Evolutionary conservation across 2,888 invertebrate genomes (phyloP), one percentile per base, ranked within the genome.

Genomic region (Erebia epiphron): DNA sequence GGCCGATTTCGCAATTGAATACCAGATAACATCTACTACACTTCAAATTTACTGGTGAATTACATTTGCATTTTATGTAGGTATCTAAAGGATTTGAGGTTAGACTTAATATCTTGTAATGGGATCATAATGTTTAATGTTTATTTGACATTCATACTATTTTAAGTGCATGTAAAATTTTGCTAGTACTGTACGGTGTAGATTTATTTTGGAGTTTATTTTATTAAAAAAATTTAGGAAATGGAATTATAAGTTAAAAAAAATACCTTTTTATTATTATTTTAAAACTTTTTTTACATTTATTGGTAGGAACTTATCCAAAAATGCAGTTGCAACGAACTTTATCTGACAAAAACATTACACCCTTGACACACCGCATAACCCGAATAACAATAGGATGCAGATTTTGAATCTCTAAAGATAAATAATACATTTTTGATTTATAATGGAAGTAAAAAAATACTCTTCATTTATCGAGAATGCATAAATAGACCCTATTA

Each of bases 381-480:
- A 88, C 85, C 87, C 86, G 86, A 90, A 88, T 90, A 88, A 93
- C 93, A 93, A 93, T 92, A 84, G 92, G 92, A 93, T 93, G 92
- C 92, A 93, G 92, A 93, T 93, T 92, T 86, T 79, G 89, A 88
- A 90, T 90, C 89, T 91, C 86, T 88, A 91, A 91, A 93, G 92
- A 93, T 93, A 93, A 93, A 93, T 93, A 93, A 93, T 93, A 91
- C 91, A 91, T 91, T 93, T 35, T 91, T 93, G 93, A 93, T 93
- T 93, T 92, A 93, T 93, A 93, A 92, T 91, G 82, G 88, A 87
- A 83, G 88, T 88, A 90, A 92, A 93, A 92, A 92, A 91, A 88
- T 87, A 90, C 92, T 92, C 92, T 92, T 91, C 92, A 91, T 92
- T 90, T 91, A 93, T 92, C 78, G 93, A 88, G 88, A 92, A 92